These are phyloP conservation scores for Chanos chanos DNA, from an alignment of 2,797 vertebrate species.

Conservation along the genomic window DNA sequence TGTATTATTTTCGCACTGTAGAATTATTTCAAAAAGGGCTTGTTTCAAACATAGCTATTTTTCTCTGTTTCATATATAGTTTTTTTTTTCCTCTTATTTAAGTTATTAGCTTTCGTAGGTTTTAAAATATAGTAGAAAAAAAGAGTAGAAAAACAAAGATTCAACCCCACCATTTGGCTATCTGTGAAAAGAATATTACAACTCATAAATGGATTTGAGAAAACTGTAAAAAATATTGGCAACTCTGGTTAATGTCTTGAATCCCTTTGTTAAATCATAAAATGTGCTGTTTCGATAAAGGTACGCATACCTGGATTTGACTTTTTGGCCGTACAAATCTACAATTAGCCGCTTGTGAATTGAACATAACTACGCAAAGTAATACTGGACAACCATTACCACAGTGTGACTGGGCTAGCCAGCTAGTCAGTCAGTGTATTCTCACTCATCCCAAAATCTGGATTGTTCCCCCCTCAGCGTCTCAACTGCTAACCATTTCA, in stretches of 20 bases:
- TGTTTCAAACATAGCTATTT: not conserved
- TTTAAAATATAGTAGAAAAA: constrained; percentile 32
- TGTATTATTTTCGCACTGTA: not conserved
- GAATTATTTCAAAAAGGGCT: not conserved
- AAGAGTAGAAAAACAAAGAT: constrained; percentile 22
- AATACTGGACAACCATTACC: constrained; percentile 50
- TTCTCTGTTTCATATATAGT: constrained; percentile 9
- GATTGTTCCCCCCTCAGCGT: no score
- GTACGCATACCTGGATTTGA: constrained; percentile 61
- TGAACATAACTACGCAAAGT: constrained; percentile 26
- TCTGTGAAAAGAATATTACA: constrained; percentile 16
- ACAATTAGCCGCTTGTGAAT: constrained; percentile 58
- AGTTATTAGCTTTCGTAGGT: constrained; percentile 14
- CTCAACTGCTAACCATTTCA: not conserved
- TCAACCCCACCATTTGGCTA: not conserved
- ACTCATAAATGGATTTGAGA: constrained; percentile 9
- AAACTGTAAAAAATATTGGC: constrained; percentile 23
- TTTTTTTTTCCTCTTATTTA: constrained; percentile 13
- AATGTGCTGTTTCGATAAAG: constrained; percentile 50
- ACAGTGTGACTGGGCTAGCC: constrained; percentile 55
- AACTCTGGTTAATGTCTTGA: constrained; percentile 33
- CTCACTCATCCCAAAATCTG: not conserved
- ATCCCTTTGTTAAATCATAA: constrained; percentile 38
- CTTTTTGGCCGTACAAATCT: constrained; percentile 58
- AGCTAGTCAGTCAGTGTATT: constrained; percentile 43